phyloP scores from a whole-genome alignment of 37 sponge, comb jelly and placozoan genomes.

The Geodia barretti region DNA sequence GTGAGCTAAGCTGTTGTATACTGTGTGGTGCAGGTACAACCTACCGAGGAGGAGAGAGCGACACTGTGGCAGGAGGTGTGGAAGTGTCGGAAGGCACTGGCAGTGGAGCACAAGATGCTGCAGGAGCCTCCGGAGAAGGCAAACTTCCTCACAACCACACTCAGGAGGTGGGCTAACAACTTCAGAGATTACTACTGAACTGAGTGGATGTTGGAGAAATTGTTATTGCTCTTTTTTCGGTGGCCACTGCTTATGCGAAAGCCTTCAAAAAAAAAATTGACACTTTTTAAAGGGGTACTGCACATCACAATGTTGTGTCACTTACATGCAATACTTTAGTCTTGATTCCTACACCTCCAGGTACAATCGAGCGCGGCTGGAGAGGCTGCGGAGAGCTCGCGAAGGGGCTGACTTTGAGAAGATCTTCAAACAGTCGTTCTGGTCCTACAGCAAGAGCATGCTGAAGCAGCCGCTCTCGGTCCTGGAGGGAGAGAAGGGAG shows the following conservation, averaged over 20 bases:
- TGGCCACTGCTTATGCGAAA: too few relatives aligned
- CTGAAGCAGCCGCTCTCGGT: slow-evolving; percentile 83
- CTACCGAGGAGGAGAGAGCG: slow-evolving; percentile 76
- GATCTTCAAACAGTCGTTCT: slow-evolving; percentile 90
- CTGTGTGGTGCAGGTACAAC: slow-evolving; percentile 35
- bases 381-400: slow-evolving; percentile 60
- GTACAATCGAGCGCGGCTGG: slow-evolving; percentile 75
- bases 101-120: slow-evolving; percentile 88
- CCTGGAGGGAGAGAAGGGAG: slow-evolving; percentile 71
- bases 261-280: too few relatives aligned
- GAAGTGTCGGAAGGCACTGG: slow-evolving; percentile 69
- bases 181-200: too few relatives aligned
- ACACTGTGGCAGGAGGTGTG: slow-evolving; percentile 80
- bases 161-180: slow-evolving; percentile 48
- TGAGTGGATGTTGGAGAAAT: too few relatives aligned
- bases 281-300: too few relatives aligned
- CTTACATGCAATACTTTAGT: too few relatives aligned
- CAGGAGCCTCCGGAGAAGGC: slow-evolving; percentile 76
- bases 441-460: slow-evolving; percentile 92
- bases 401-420: slow-evolving; percentile 90
- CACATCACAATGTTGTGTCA: too few relatives aligned
- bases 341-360: too few relatives aligned
- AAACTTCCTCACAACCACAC: slow-evolving; percentile 93
- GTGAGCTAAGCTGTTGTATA: too few relatives aligned
- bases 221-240: too few relatives aligned